A percentile compares a stretch with the other conserved stretches of the same genome.
phyloP scores from a whole-genome alignment of 1,140 invertebrate species.

The Lamellibrachia luymesi region DNA sequence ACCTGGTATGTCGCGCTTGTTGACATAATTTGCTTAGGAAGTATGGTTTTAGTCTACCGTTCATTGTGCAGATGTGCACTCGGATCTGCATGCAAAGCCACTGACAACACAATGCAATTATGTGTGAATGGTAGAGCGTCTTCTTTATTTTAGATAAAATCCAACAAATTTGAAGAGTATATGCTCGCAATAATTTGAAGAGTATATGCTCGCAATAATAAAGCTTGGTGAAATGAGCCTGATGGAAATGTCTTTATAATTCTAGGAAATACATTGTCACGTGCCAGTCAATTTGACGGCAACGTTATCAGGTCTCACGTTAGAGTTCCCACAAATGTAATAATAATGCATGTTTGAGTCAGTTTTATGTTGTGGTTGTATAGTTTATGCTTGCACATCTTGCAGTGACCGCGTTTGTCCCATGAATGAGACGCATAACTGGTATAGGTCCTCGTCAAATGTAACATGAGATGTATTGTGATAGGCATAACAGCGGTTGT shows the following conservation, averaged over 20 bases:
- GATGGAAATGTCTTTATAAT: not conserved
- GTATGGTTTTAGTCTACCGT: not conserved
- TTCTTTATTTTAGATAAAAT: too few species aligned
- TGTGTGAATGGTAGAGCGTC: not conserved
- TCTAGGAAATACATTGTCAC: not conserved
- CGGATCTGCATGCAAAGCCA: not conserved
- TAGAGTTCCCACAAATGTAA: not conserved
- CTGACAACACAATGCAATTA: too few species aligned
- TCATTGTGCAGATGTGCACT: not conserved
- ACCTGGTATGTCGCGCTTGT: not conserved
- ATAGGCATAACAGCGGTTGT: not conserved
- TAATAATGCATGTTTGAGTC: not conserved
- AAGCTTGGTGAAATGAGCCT: too few species aligned
- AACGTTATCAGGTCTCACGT: not conserved
- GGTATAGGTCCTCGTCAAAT: not conserved
- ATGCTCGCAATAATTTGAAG: too few species aligned
- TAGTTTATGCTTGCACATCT: not conserved
- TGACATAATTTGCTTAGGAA: not conserved
- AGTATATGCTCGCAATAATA: too few species aligned
- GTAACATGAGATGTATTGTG: not conserved
- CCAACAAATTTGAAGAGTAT: too few species aligned
- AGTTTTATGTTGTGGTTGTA: not conserved
- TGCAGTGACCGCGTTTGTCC: not conserved
- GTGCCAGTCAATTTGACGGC: not conserved
- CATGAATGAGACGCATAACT: not conserved